Percentiles rank a stretch among this genome's conserved stretches.
These are phyloP conservation scores for Invenusta paracnida DNA, from an alignment of 2,888 invertebrate genomes.

Conservation along the genomic window DNA sequence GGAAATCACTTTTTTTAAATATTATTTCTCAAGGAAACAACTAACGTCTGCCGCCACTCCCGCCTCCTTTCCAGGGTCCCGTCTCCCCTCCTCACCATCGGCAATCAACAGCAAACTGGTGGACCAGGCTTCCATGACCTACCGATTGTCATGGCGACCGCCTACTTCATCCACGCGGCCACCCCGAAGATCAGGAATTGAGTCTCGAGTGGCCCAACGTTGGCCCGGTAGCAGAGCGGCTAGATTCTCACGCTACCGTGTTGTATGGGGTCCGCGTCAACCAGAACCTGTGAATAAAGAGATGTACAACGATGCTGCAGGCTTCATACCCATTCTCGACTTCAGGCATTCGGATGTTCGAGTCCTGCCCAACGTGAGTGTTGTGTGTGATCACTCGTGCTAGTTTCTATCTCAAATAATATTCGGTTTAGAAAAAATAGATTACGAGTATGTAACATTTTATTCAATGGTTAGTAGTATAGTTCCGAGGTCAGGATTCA, in stretches of 20 bases:
- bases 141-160: background rate
- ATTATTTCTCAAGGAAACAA: no score
- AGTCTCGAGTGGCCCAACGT: background rate
- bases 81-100: background rate
- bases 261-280: slow-evolving; percentile 23
- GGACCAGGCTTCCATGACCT: background rate
- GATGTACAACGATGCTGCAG: slow-evolving; percentile 14
- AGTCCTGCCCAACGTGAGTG: slow-evolving; percentile 9
- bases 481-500: no score
- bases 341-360: background rate
- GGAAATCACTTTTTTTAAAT: no score
- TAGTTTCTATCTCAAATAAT: no score
- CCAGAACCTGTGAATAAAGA: slow-evolving; percentile 15
- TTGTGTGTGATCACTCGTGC: no score
- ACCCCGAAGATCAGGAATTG: background rate
- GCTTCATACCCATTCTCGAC: slow-evolving; percentile 6
- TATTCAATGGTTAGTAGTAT: no score
- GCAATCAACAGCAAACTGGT: background rate
- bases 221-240: background rate
- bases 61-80: background rate
- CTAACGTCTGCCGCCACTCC: background rate
- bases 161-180: background rate
- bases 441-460: no score
- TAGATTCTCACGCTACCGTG: background rate
- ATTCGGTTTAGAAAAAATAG: no score